These are phyloP conservation scores for Sebastes schlegelii DNA, from an alignment of 2,113 vertebrate species.

Conservation along the genomic window DNA sequence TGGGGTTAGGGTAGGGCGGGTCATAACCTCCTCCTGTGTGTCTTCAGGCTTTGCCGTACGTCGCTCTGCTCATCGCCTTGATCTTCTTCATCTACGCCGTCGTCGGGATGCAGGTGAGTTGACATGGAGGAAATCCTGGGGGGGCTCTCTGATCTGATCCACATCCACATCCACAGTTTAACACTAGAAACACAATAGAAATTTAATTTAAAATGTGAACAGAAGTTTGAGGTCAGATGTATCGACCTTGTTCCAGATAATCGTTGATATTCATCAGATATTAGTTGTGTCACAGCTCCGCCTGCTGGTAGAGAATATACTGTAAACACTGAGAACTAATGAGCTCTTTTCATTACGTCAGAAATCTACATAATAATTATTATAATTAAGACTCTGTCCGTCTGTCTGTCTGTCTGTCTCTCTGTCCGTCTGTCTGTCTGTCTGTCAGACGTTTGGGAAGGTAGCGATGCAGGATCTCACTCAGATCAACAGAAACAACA, in stretches of 20 bases:
- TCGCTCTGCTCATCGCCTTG: slow-evolving; percentile 94
- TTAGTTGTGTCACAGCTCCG: too few relatives aligned
- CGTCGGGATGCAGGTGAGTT: slow-evolving; percentile 92
- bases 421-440: not conserved
- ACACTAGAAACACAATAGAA: too few relatives aligned
- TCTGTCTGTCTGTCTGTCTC: not conserved
- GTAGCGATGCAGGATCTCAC: slow-evolving; percentile 92
- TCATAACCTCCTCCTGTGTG: not conserved
- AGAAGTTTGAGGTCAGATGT: too few relatives aligned
- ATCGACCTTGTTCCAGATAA: too few relatives aligned
- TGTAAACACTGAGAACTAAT: too few relatives aligned
- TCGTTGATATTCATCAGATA: too few relatives aligned
- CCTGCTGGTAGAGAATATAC: too few relatives aligned
- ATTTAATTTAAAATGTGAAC: too few relatives aligned
- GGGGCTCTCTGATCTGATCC: not conserved
- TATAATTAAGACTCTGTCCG: not conserved
- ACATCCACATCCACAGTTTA: too few relatives aligned
- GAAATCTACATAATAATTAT: too few relatives aligned
- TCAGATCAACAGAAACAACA: slow-evolving; percentile 93
- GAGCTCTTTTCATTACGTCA: too few relatives aligned
- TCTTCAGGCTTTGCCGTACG: slow-evolving; percentile 90
- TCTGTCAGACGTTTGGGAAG: slow-evolving; percentile 90
- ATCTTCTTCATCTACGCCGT: slow-evolving; percentile 97
- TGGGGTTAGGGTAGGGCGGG: too few relatives aligned
- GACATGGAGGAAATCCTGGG: not conserved